Evolutionary conservation across 2,888 invertebrate genomes (phyloP).

Genomic region (Thera obeliscata): DNA sequence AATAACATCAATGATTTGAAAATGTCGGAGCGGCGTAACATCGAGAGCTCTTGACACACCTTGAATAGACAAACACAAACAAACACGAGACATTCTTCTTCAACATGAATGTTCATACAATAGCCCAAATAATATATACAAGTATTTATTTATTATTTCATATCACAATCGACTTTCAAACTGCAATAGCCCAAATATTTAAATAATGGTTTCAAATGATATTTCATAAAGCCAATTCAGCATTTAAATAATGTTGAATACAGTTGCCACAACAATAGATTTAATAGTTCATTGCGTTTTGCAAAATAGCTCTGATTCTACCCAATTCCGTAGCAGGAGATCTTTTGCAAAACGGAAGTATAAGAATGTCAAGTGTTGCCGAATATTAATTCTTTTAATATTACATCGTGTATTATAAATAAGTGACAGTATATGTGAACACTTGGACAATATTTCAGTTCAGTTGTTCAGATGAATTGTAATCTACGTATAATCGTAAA

Average conservation of each 20-base stretch:
- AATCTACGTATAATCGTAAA: constrained; percentile 74
- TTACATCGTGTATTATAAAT: constrained; percentile 80
- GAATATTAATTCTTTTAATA: constrained; percentile 82
- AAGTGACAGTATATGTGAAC: constrained; percentile 66
- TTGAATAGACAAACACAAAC: constrained; percentile 53
- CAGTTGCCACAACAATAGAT: constrained; percentile 79
- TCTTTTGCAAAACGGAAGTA: constrained; percentile 57
- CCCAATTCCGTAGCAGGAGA: constrained; percentile 35
- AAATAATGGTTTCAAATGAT: constrained; percentile 58
- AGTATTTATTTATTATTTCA: constrained; percentile 65
- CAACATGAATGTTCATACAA: constrained; percentile 67
- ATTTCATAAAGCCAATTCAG: constrained; percentile 54
- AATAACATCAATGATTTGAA: constrained; percentile 53
- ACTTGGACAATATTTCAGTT: constrained; percentile 36
- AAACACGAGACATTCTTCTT: constrained; percentile 77
- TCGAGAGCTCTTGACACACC: constrained; percentile 54
- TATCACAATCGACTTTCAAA: constrained; percentile 53
- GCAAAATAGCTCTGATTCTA: constrained; percentile 49
- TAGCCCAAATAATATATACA: constrained; percentile 64
- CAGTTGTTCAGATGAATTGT: constrained; percentile 59
- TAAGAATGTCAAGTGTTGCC: constrained; percentile 83
- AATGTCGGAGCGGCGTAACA: constrained; percentile 48
- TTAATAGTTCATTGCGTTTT: constrained; percentile 66
- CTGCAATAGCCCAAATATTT: constrained; percentile 80
- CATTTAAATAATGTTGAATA: constrained; percentile 54